Evolutionary conservation across 2,888 invertebrate species (phyloP).

Genomic region (Liopterus haemorrhoidalis): DNA sequence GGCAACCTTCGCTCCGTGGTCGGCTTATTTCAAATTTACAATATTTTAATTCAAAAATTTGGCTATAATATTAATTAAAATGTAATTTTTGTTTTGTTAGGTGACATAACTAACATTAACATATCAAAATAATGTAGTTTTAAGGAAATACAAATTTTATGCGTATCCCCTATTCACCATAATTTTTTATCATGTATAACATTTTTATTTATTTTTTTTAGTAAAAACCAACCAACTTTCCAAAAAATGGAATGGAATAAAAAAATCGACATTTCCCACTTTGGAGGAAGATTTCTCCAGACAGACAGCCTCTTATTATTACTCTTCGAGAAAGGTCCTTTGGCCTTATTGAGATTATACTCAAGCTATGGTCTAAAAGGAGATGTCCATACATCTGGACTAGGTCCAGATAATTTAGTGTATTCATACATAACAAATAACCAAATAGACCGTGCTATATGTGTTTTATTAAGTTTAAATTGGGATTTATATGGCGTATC

Average conservation of each 20-base stretch:
- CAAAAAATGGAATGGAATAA: constrained; percentile 55
- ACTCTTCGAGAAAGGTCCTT: constrained; percentile 58
- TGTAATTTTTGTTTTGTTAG: too few species aligned
- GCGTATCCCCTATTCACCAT: too few species aligned
- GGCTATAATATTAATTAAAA: too few species aligned
- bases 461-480: constrained; percentile 60
- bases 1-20: too few species aligned
- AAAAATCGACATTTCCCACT: constrained; percentile 46
- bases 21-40: too few species aligned
- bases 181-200: too few species aligned
- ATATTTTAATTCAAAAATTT: too few species aligned
- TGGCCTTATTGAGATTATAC: constrained; percentile 51
- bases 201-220: not conserved
- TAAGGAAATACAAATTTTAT: too few species aligned
- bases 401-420: constrained; percentile 41
- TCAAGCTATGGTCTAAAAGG: constrained; percentile 46
- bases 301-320: constrained; percentile 53
- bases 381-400: constrained; percentile 3
- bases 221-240: constrained; percentile 51
- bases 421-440: constrained; percentile 59
- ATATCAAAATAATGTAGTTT: too few species aligned
- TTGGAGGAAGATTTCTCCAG: constrained; percentile 45
- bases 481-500: constrained; percentile 73
- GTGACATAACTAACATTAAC: too few species aligned
- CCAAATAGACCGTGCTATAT: constrained; percentile 64